These are phyloP conservation scores for Maniola hyperantus DNA, from an alignment of 2,888 invertebrate genomes.

Conservation along the genomic window DNA sequence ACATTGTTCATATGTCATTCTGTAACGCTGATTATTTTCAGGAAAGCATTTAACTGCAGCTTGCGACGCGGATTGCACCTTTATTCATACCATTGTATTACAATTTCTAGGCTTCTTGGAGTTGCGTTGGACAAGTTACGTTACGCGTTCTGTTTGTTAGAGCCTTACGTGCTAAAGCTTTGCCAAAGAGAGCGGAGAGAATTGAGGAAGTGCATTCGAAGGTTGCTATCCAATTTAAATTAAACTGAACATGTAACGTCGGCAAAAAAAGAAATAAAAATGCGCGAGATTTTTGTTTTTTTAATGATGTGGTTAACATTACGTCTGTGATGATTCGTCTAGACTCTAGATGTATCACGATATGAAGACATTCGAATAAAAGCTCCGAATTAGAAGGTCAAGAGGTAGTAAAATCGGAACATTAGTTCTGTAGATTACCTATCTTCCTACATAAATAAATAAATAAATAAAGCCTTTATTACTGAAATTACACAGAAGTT, in stretches of 20 bases:
- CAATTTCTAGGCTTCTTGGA: not conserved
- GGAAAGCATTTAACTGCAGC: too few species aligned
- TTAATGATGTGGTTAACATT: conserved; percentile 7
- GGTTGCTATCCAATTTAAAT: conserved; percentile 35
- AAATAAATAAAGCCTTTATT: too few species aligned
- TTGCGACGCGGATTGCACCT: too few species aligned
- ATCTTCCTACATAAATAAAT: too few species aligned
- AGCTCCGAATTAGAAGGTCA: too few species aligned
- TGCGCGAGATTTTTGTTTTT: not conserved
- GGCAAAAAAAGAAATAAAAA: conserved; percentile 9
- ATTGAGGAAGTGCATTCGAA: conserved; percentile 41
- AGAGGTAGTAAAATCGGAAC: too few species aligned
- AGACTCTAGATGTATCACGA: conserved; percentile 1
- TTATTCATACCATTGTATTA: too few species aligned
- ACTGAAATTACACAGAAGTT: too few species aligned
- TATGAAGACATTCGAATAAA: not conserved
- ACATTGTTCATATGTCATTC: too few species aligned
- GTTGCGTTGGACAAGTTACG: not conserved
- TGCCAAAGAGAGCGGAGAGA: conserved; percentile 38
- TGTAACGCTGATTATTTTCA: too few species aligned
- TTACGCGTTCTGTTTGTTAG: not conserved
- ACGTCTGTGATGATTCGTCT: conserved; percentile 8
- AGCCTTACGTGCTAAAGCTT: conserved; percentile 14
- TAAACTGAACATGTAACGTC: conserved; percentile 28
- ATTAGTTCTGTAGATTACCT: too few species aligned